Percentiles rank a stretch among this genome's conserved stretches.
Evolutionary conservation across 35 echinoderm and acorn worm genomes (phyloP).

Genomic region (Ptychodera flava): DNA sequence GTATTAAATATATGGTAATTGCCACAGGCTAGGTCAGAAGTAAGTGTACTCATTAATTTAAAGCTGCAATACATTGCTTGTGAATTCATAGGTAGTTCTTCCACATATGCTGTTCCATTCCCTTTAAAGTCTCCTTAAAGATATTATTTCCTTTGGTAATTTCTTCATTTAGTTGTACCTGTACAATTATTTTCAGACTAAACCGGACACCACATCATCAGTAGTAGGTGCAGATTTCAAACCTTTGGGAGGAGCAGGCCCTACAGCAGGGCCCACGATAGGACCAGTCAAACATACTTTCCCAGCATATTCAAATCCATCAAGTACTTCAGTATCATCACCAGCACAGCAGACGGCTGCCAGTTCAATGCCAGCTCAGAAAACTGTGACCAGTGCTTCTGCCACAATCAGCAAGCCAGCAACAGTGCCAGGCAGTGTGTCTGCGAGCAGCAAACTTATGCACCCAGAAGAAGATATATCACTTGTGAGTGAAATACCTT

Average conservation of each 20-base stretch:
- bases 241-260: neutral
- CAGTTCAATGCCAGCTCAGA: neutral
- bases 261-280: constrained; percentile 25
- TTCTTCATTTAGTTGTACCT: too few species aligned
- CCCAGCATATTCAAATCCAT: constrained; percentile 10
- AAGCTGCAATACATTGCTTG: too few species aligned
- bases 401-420: neutral
- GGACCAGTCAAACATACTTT: constrained; percentile 11
- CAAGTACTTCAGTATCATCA: constrained; percentile 51
- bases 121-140: too few species aligned
- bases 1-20: too few species aligned
- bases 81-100: too few species aligned
- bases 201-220: constrained; percentile 7
- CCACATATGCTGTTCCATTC: too few species aligned
- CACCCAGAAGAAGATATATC: constrained; percentile 95
- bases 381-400: constrained; percentile 26
- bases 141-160: too few species aligned
- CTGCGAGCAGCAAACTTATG: constrained; percentile 89
- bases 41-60: too few species aligned
- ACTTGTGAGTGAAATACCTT: constrained; percentile 59
- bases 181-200: constrained; percentile 2
- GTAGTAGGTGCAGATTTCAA: constrained; percentile 42
- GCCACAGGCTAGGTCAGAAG: too few species aligned
- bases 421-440: constrained; percentile 41
- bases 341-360: constrained; percentile 14